Conservation (phyloP, 1,140 invertebrate species). For the Plutomurus gul region DNA sequence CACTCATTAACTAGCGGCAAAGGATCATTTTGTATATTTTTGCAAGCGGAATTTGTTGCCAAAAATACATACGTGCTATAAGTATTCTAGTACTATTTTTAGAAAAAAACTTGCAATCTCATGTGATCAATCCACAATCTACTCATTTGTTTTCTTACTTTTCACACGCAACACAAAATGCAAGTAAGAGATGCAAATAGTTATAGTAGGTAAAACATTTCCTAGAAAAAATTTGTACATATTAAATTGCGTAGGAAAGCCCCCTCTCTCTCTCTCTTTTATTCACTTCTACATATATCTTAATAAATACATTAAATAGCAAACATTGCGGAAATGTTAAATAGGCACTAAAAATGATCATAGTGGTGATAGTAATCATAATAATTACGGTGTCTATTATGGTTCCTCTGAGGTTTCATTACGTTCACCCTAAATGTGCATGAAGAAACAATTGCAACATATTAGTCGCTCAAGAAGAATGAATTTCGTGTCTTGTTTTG, state of each 20-base stretch:
- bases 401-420: slow-evolving; percentile 17
- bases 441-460: slow-evolving; percentile 3
- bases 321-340: neutral
- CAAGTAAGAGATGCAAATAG: neutral
- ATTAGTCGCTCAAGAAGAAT: slow-evolving; percentile 18
- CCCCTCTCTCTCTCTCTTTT: neutral
- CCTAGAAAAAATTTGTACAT: neutral
- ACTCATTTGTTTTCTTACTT: no score
- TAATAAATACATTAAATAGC: slow-evolving; percentile 21
- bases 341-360: slow-evolving; percentile 8
- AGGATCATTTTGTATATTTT: no score
- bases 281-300: neutral
- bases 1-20: no score
- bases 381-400: slow-evolving; percentile 17
- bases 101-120: no score
- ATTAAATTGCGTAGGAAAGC: neutral
- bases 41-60: no score
- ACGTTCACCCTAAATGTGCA: slow-evolving; percentile 10
- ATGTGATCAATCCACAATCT: no score
- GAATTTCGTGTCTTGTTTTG: slow-evolving; percentile 29
- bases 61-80: no score
- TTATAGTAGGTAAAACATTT: neutral
- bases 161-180: no score
- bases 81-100: no score
- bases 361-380: neutral